phyloP scores from a whole-genome alignment of 1,140 invertebrate genomes.

The Pseudoatta argentina region DNA sequence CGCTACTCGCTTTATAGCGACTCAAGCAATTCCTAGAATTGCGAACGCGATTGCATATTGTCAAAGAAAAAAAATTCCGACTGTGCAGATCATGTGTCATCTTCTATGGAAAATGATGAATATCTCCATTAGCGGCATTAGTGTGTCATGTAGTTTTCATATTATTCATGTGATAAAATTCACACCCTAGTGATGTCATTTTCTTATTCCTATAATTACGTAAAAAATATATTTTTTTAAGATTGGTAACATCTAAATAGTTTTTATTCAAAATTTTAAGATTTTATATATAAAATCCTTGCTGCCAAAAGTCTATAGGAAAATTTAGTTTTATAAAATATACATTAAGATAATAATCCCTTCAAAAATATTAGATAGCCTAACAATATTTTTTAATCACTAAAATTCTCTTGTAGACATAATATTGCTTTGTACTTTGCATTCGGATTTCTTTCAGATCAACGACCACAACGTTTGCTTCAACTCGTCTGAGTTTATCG shows the following conservation, averaged over 20 bases:
- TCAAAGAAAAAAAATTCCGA: conserved; percentile 13
- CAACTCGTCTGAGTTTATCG: not conserved
- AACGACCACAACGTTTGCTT: conserved; percentile 31
- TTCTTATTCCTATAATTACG: not conserved
- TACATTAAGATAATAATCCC: not conserved
- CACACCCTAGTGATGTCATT: not conserved
- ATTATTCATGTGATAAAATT: not conserved
- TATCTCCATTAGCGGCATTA: conserved; percentile 10
- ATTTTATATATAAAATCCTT: not conserved
- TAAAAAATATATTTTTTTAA: not conserved
- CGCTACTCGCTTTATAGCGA: conserved; percentile 27
- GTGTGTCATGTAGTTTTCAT: not conserved
- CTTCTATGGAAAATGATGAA: conserved; percentile 7
- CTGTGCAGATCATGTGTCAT: not conserved
- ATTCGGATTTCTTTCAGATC: conserved; percentile 35
- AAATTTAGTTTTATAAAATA: conserved; percentile 2
- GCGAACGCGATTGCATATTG: not conserved
- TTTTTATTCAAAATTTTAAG: not conserved
- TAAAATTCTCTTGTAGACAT: not conserved
- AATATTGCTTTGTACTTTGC: conserved; percentile 34
- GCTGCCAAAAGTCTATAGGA: not conserved
- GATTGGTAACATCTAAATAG: not conserved
- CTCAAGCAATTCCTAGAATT: conserved; percentile 37
- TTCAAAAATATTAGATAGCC: not conserved
- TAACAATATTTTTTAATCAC: conserved; percentile 9